phyloP scores from a whole-genome alignment of 2,888 invertebrate genomes.

The Amitus sp. region DNA sequence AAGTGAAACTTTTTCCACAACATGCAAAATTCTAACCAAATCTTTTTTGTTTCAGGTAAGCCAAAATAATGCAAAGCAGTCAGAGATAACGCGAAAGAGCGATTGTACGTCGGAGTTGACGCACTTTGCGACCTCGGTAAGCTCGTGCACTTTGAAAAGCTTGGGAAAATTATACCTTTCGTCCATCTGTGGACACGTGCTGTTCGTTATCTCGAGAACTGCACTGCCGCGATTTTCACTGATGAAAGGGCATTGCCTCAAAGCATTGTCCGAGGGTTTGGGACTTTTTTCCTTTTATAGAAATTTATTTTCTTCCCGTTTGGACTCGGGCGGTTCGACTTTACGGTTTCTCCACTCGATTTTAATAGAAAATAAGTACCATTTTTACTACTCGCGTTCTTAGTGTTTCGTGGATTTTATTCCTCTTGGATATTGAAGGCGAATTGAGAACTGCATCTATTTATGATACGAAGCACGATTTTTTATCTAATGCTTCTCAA shows the following conservation, averaged over 20 bases:
- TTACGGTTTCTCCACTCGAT: background rate
- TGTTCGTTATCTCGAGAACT: constrained; percentile 6
- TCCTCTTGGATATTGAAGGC: constrained; percentile 60
- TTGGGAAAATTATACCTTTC: constrained; percentile 10
- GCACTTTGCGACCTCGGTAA: background rate
- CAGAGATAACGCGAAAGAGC: too few relatives aligned
- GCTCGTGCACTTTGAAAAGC: constrained; percentile 7
- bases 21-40: too few relatives aligned
- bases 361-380: constrained; percentile 60
- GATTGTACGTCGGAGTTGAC: background rate
- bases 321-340: background rate
- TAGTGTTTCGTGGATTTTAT: constrained; percentile 40
- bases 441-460: constrained; percentile 53
- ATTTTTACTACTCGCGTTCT: constrained; percentile 46
- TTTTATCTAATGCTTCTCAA: constrained; percentile 59
- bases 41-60: constrained; percentile 6
- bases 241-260: constrained; percentile 5
- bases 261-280: background rate
- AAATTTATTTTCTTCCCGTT: background rate
- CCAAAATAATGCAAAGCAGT: too few relatives aligned
- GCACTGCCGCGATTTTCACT: constrained; percentile 5
- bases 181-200: constrained; percentile 8
- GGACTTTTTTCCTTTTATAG: background rate
- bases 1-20: too few relatives aligned
- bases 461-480: constrained; percentile 60